phyloP scores from a whole-genome alignment of 2,113 vertebrate species.

The Tragelaphus scriptus region DNA sequence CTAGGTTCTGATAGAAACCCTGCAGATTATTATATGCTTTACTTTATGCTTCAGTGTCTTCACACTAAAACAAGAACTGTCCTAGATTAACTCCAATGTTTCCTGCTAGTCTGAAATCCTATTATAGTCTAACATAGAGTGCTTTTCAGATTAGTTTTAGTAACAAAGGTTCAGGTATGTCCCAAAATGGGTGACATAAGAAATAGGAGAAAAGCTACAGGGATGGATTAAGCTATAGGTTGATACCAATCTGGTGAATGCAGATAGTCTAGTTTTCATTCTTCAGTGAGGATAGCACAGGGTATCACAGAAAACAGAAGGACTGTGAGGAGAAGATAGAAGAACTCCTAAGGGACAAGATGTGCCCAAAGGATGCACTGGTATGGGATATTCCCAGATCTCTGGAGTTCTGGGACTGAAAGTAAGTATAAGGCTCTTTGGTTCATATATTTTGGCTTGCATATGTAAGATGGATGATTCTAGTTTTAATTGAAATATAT shows the following conservation, averaged over 20 bases:
- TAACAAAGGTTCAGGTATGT: background rate
- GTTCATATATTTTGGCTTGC: background rate
- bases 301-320: background rate
- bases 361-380: accelerated
- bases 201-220: background rate
- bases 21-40: background rate
- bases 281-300: background rate
- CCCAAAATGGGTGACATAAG: background rate
- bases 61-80: background rate
- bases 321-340: background rate
- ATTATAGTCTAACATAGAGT: background rate
- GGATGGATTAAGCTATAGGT: background rate
- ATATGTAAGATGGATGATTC: background rate
- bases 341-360: background rate
- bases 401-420: background rate
- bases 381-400: background rate
- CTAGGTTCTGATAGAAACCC: background rate
- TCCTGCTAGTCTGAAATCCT: background rate
- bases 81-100: background rate
- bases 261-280: background rate
- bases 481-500: background rate
- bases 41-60: background rate
- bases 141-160: background rate
- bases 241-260: background rate
- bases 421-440: background rate